These are phyloP conservation scores for Catocala nupta DNA, from an alignment of 2,888 invertebrate species.

Conservation along the genomic window DNA sequence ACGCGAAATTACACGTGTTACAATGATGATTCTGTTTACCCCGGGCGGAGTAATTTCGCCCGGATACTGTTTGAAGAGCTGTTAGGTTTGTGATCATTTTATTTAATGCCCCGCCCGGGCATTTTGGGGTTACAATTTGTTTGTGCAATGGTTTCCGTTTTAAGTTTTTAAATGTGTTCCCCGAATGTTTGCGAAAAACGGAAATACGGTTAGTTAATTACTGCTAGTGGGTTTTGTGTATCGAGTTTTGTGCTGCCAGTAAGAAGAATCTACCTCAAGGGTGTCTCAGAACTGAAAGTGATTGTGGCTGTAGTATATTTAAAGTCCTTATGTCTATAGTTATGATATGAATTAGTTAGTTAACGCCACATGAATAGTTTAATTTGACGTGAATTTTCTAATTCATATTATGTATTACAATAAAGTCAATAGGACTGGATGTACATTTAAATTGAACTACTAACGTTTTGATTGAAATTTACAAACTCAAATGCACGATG, in stretches of 20 bases:
- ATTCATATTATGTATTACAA: no score
- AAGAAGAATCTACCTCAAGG: no score
- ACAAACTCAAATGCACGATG: no score
- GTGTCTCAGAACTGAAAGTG: no score
- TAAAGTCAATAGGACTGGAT: no score
- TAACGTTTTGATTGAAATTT: no score
- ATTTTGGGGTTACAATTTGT: slow-evolving; percentile 50
- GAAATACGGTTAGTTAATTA: neutral
- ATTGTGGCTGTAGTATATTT: no score
- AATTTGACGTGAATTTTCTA: no score
- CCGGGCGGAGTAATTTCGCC: slow-evolving; percentile 67
- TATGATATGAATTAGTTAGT: no score
- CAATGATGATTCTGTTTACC: slow-evolving; percentile 82
- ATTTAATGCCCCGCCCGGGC: slow-evolving; percentile 63
- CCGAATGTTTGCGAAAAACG: slow-evolving; percentile 4
- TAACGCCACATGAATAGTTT: no score
- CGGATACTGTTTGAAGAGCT: slow-evolving; percentile 74
- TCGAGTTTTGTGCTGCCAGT: neutral
- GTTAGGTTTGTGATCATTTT: slow-evolving; percentile 79
- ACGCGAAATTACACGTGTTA: slow-evolving; percentile 82
- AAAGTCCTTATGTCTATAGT: no score
- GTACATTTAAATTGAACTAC: no score
- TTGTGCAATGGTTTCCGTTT: slow-evolving; percentile 56
- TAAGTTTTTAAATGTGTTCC: slow-evolving; percentile 50
- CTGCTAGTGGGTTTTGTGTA: neutral